Base-by-base conservation (phyloP, 2,797 vertebrate genomes). In the Oceanodroma leucorhoa region DNA sequence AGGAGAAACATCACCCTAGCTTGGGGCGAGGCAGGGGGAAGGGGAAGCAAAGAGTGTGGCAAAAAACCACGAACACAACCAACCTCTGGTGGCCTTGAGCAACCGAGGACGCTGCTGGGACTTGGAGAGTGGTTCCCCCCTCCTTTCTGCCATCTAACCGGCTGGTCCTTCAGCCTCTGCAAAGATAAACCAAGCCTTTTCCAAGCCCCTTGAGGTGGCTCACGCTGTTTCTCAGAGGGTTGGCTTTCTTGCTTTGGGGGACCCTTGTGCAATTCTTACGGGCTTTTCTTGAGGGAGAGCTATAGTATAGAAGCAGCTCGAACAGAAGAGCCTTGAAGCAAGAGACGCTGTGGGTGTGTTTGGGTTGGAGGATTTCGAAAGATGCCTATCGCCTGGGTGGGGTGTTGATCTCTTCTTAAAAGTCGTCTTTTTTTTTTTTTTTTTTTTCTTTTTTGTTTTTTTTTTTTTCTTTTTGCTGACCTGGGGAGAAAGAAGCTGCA, bases 361-460 rank as follows among this genome's bases (percentile, higher is more conserved):
- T 92, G 94, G 84, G 72, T 96, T 93, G 94, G 94, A 97, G 94
- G 96, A 97, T 96, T 97, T 97, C 84, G 93, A 96, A 95, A 97
- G 97, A 97, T 97, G 97, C 97, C 95, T 97, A 97, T 98, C 89
- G 93, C 95, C 81, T 97, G 97, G 97, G 98, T 96, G 97, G 97
- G 94, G 97, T 96, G 86, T 95, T n/a, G 82, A 94, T 54, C 65
- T 96, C 65, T 50, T 69, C 86, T 92, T 85, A 89, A 88, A 95
- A 92, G 54, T 48, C 4, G 7, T 43, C 7, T 19, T 43, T 18
- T 43, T 43, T 46, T 46, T 46, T 45, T 45, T 45, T 45, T 45
- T 45, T 36, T 21, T 65, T 61, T 54, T 32, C 6, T 6, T 46
- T 19, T 3, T 9, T 36, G 10, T 24, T 38, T 62, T 30, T 50